Base-by-base conservation (phyloP, 2,113 vertebrate genomes). In the Ammospiza nelsoni region DNA sequence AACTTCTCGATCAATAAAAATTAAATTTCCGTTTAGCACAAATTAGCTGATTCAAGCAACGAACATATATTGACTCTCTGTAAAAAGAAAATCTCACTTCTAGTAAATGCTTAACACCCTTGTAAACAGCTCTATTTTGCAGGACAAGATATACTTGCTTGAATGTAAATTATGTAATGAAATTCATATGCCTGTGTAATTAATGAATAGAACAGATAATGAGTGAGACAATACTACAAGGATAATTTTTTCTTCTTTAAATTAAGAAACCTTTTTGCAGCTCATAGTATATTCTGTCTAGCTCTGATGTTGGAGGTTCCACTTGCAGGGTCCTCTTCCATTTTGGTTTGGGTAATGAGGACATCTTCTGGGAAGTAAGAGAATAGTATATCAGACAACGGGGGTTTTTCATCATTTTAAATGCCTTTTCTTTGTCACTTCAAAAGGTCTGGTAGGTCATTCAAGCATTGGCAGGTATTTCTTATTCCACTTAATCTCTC, bases 381-480 rank as follows among this genome's bases (percentile, higher is more conserved):
- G 83, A 88, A 94, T 88, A 86, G 41, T 80, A 28, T 69, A 79
- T 73, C n/a, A 76, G 54, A 51, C 15, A 27, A 4, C 0, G 0
- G 6, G 12, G 0, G 11, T 5, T 79, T 54, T 87, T 77, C 20
- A 55, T 55, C 5, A 72, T 74, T 90, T 77, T 63, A 62, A 90
- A 84, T 58, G 16, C 31, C 37, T 91, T 71, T 25, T 46, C 72
- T 77, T 90, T 89, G 63, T 90, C 76, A 86, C 68, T 93, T 97
- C 85, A 89, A 90, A 92, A 92, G 35, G 12, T 9, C 43, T 67
- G 2, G 21, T 58, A 84, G 67, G 76, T 88, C 63, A 72, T 76
- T 81, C n/a, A 75, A 44, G 4, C 37, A 84, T 12, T 52, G 3
- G 14, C 19, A 74, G 8, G 2, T 29, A 89, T 94, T 88, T 54